Evolutionary conservation across 1,140 invertebrate species (phyloP), one percentile per base, ranked within the genome.

Genomic region (Drosophila kohkoa): DNA sequence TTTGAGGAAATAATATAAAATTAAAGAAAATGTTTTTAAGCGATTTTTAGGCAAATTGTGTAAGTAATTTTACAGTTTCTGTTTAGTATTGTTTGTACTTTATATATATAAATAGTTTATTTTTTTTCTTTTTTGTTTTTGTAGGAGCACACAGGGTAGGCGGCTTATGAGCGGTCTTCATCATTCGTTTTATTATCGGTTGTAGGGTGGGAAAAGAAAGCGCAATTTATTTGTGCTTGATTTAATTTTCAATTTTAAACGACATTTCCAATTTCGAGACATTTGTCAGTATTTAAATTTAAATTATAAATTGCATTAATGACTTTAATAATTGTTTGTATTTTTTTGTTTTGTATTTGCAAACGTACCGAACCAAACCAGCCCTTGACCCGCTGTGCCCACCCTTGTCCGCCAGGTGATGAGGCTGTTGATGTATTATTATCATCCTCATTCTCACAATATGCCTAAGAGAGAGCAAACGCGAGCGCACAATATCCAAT

Each of bases 301-400:
- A 88, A 67, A 87, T 82, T 76, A 73, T 81, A 73, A 73, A 64
- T 77, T 57, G 73, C 60, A 75, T 72, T 75, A 43, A 81, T 51
- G 45, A 35, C 55, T 62, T 71, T 77, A 48, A 28, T 58, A 49
- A 52, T 67, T 46, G 5, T 66, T 73, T 43, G 60, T 67, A 10
- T 66, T 73, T 43, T 76, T 32, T 57, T 51, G n/a, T 57, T 77
- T 83, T 82, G 80, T 82, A 88, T 81, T 79, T 82, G 69, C 81
- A 92, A 91, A 93, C 94, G 93, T 94, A 95, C 94, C 94, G 94
- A 94, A 93, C 93, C 94, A 93, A 95, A 94, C 94, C 94, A 95
- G 93, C 94, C 93, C 91, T 94, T 94, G 93, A 95, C 94, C 94
- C 94, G 94, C 93, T 94, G 94, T 93, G 94, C 94, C 94, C 94